Conservation (phyloP, 2,113 vertebrate species). For the Melanotaenia duboulayi region DNA sequence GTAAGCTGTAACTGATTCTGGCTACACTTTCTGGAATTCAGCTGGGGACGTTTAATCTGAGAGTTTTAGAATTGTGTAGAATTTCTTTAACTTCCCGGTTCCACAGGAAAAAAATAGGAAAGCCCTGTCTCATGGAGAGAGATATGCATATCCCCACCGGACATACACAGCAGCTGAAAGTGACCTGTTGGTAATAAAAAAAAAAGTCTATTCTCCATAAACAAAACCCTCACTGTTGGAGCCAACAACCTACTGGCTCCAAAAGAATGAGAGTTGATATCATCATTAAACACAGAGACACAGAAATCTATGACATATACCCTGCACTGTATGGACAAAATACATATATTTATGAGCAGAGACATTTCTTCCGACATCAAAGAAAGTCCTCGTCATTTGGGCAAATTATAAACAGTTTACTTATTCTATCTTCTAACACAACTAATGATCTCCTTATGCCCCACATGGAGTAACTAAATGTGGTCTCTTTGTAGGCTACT, state of each 20-base stretch:
- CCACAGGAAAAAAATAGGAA: slow-evolving; percentile 59
- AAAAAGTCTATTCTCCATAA: slow-evolving; percentile 65
- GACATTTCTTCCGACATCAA: not conserved
- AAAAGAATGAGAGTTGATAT: slow-evolving; percentile 44
- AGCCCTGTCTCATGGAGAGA: slow-evolving; percentile 48
- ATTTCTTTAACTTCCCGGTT: slow-evolving; percentile 49
- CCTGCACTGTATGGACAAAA: not conserved
- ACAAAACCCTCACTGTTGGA: slow-evolving; percentile 60
- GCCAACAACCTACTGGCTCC: not conserved
- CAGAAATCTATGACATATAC: slow-evolving; percentile 10
- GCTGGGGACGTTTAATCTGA: slow-evolving; percentile 29
- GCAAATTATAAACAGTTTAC: not conserved
- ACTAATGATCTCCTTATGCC: too few relatives aligned
- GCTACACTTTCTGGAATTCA: not conserved
- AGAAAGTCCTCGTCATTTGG: not conserved
- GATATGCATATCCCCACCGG: slow-evolving; percentile 58
- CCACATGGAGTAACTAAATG: too few relatives aligned
- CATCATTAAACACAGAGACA: slow-evolving; percentile 7
- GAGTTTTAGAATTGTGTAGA: slow-evolving; percentile 18
- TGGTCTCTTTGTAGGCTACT: too few relatives aligned
- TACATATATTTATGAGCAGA: not conserved
- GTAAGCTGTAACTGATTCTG: not conserved
- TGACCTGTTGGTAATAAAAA: slow-evolving; percentile 52
- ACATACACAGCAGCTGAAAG: slow-evolving; percentile 65
- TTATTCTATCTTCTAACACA: not conserved